phyloP scores from a whole-genome alignment of 2,888 invertebrate species.

The Lithophane leautieri region DNA sequence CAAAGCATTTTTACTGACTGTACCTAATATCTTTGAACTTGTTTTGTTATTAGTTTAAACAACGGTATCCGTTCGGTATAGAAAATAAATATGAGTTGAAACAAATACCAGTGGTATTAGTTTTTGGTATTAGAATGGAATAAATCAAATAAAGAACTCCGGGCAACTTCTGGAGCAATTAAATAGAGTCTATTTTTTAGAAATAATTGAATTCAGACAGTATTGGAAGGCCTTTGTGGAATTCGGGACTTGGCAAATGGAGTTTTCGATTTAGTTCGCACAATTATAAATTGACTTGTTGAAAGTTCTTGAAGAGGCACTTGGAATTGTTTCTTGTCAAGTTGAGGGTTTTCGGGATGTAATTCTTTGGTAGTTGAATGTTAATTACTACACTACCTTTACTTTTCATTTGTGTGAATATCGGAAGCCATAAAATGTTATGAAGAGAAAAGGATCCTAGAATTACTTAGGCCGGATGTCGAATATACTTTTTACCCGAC shows the following conservation, averaged over 20 bases:
- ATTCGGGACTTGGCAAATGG: conserved; percentile 25
- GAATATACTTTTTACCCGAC: not conserved
- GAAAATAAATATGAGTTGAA: no score
- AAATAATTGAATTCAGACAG: conserved; percentile 45
- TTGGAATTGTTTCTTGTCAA: conserved; percentile 40
- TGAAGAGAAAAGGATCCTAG: not conserved
- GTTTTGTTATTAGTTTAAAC: no score
- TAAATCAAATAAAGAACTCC: conserved; percentile 41
- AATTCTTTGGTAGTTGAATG: conserved; percentile 20
- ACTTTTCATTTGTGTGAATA: not conserved
- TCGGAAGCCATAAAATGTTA: not conserved
- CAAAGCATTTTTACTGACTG: no score
- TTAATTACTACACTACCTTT: not conserved
- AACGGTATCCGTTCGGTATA: no score
- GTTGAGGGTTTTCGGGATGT: not conserved
- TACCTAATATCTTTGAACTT: no score
- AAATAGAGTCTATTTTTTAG: conserved; percentile 49
- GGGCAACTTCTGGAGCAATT: conserved; percentile 47
- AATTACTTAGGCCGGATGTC: not conserved
- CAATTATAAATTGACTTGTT: conserved; percentile 54
- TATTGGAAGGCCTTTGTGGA: conserved; percentile 32
- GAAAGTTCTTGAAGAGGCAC: conserved; percentile 18
- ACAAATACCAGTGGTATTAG: no score
- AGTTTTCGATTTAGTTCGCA: conserved; percentile 38
- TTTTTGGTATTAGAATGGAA: no score